Percentiles rank a stretch among this genome's conserved stretches.
phyloP scores from a whole-genome alignment of 2,888 invertebrate genomes.

The Oligia strigilis region DNA sequence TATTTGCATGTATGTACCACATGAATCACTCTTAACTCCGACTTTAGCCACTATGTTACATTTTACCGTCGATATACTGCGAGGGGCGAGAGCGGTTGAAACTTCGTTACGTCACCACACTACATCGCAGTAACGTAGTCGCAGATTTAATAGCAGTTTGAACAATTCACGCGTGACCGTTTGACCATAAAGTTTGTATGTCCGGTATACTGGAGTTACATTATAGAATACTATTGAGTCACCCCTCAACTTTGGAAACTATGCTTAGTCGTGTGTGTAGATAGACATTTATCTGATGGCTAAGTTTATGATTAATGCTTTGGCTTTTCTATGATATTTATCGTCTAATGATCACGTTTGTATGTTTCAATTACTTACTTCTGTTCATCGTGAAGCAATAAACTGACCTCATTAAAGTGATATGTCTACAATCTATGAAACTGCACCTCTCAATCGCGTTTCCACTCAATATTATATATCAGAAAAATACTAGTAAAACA shows the following conservation, averaged over 20 bases:
- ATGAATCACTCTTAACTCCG: slow-evolving; percentile 63
- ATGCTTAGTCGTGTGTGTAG: slow-evolving; percentile 44
- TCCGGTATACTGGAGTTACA: slow-evolving; percentile 51
- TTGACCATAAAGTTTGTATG: slow-evolving; percentile 70
- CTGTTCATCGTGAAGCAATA: not conserved
- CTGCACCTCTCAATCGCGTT: slow-evolving; percentile 30
- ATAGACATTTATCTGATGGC: slow-evolving; percentile 45
- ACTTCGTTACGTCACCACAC: slow-evolving; percentile 74
- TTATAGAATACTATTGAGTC: slow-evolving; percentile 59
- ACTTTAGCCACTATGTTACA: slow-evolving; percentile 69
- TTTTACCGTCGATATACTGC: slow-evolving; percentile 74
- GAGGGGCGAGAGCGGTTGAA: slow-evolving; percentile 64
- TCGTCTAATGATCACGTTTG: slow-evolving; percentile 16
- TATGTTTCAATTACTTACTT: not conserved
- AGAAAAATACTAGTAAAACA: slow-evolving; percentile 56
- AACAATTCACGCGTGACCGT: slow-evolving; percentile 73
- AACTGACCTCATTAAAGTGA: slow-evolving; percentile 2
- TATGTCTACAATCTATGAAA: slow-evolving; percentile 2
- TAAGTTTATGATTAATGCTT: slow-evolving; percentile 35
- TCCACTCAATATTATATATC: slow-evolving; percentile 46
- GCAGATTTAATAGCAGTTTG: slow-evolving; percentile 75
- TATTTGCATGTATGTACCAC: slow-evolving; percentile 53
- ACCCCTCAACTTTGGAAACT: slow-evolving; percentile 52
- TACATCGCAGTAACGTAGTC: slow-evolving; percentile 64
- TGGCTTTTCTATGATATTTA: slow-evolving; percentile 3